Percentiles rank a stretch among this genome's conserved stretches.
Evolutionary conservation across 2,797 vertebrate species (phyloP).

Genomic region (Enteromius argenteus): DNA sequence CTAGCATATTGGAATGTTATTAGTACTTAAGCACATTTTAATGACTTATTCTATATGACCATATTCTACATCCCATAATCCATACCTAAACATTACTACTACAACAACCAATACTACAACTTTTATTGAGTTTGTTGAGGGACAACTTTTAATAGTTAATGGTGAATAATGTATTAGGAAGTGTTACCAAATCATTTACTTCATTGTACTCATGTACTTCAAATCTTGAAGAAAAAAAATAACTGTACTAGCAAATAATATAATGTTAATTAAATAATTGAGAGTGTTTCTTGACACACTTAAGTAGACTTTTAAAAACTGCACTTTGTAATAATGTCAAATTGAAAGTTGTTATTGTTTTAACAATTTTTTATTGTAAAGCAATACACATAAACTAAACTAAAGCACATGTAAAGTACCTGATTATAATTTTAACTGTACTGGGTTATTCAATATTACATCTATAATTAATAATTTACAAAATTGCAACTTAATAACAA

Average conservation of each 20-base stretch:
- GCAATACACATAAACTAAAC: not conserved
- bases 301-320: not conserved
- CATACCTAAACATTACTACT: not conserved
- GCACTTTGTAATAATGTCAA: not conserved
- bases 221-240: not conserved
- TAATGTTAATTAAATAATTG: not conserved
- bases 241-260: not conserved
- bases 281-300: not conserved
- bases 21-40: not conserved
- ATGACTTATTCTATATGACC: not conserved
- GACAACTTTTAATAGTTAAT: not conserved
- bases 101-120: not conserved
- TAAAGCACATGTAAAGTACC: not conserved
- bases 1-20: not conserved
- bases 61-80: not conserved
- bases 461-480: not conserved
- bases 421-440: not conserved
- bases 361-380: not conserved
- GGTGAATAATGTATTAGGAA: not conserved
- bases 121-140: not conserved
- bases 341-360: not conserved
- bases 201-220: not conserved
- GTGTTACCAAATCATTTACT: not conserved
- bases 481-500: not conserved
- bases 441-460: not conserved